These are phyloP conservation scores for Pica pica DNA, from an alignment of 2,113 vertebrate species.

Conservation along the genomic window DNA sequence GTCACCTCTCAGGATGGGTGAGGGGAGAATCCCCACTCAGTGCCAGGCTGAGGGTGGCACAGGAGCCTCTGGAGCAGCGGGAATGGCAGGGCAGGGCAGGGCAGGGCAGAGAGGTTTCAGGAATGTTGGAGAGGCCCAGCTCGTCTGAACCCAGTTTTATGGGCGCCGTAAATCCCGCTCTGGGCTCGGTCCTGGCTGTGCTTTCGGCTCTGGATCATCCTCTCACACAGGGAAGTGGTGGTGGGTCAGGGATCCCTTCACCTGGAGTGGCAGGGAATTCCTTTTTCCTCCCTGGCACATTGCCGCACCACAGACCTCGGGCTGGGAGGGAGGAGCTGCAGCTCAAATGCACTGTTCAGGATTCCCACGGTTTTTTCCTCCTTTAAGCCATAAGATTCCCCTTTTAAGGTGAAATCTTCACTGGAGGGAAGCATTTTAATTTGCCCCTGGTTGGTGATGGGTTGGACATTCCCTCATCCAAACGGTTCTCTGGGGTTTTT, in stretches of 20 bases:
- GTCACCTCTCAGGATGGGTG: rapidly evolving
- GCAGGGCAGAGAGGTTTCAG: neutral
- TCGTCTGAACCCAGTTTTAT: neutral
- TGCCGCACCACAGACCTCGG: neutral
- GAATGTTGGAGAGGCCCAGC: neutral
- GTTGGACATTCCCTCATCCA: neutral
- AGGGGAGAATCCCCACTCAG: rapidly evolving
- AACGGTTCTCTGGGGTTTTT: neutral
- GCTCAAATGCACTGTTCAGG: neutral
- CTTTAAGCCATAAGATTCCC: neutral
- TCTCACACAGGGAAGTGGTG: neutral
- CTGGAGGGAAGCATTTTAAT: neutral
- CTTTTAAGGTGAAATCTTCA: neutral
- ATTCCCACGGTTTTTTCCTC: neutral
- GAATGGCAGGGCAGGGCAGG: neutral
- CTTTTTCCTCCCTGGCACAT: neutral
- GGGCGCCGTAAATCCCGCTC: rapidly evolving
- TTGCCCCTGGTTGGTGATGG: neutral
- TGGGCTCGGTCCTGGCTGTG: neutral
- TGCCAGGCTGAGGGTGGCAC: neutral
- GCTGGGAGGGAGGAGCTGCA: neutral
- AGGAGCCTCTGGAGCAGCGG: neutral
- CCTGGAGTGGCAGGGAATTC: neutral
- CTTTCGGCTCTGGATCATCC: neutral
- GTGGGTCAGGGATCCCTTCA: neutral